Evolutionary conservation across 1,140 invertebrate species (phyloP).

Genomic region (Pachyrhynchus sulphureomaculatus): DNA sequence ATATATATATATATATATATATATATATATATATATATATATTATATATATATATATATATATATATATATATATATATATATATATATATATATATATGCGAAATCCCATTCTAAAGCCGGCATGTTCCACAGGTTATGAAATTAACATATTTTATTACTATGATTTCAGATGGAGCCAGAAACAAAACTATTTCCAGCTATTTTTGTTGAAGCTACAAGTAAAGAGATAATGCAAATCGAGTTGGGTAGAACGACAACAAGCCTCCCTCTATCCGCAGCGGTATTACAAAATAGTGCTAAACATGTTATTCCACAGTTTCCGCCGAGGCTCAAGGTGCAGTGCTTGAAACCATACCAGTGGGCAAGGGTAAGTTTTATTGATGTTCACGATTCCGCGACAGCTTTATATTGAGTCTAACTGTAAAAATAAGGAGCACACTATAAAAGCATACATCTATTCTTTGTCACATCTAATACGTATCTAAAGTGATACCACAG

Average conservation of each 20-base stretch:
- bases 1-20: no score
- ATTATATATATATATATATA: no score
- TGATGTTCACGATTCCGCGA: not conserved
- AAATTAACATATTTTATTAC: not conserved
- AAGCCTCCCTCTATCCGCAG: constrained; percentile 93
- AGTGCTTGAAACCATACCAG: constrained; percentile 88
- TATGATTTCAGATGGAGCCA: constrained; percentile 81
- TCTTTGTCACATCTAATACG: no score
- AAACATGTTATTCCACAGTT: constrained; percentile 95
- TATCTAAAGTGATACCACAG: no score
- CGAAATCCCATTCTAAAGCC: constrained; percentile 91
- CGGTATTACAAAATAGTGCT: constrained; percentile 91
- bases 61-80: no score
- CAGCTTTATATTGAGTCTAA: no score
- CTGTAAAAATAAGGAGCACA: no score
- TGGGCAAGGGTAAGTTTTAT: constrained; percentile 79
- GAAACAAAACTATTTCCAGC: constrained; percentile 98
- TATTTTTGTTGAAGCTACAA: constrained; percentile 98
- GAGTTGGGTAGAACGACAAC: constrained; percentile 92
- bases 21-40: no score
- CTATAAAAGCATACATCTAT: no score
- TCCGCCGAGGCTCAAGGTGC: constrained; percentile 92
- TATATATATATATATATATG: no score
- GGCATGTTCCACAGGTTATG: constrained; percentile 77
- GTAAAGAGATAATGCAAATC: constrained; percentile 97